A percentile compares a stretch with the other conserved stretches of the same genome.
Evolutionary conservation across 1,140 invertebrate genomes (phyloP).

Genomic region (Sitodiplosis mosellana): DNA sequence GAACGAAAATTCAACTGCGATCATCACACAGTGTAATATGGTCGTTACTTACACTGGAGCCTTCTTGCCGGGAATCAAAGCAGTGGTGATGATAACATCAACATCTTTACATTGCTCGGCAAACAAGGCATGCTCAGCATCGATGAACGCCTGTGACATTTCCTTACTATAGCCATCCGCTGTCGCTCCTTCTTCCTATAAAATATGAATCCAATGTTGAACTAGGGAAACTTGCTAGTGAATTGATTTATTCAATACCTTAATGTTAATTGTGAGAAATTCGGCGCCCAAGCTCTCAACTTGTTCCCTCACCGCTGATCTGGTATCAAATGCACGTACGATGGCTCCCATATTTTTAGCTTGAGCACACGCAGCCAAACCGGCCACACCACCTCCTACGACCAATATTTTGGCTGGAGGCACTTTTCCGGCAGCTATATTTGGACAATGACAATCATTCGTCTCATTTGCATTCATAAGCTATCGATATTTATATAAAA

Average conservation of each 20-base stretch:
- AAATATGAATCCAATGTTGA: constrained; percentile 4
- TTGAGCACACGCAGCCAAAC: constrained; percentile 66
- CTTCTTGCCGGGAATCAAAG: constrained; percentile 73
- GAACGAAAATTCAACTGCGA: too few species aligned
- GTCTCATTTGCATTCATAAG: too few species aligned
- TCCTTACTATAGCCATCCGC: constrained; percentile 75
- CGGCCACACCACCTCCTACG: constrained; percentile 77
- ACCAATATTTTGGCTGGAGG: constrained; percentile 73
- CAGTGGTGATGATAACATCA: constrained; percentile 70
- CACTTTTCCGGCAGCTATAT: constrained; percentile 66
- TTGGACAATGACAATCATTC: too few species aligned
- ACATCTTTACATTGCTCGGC: constrained; percentile 67
- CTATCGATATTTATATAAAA: too few species aligned
- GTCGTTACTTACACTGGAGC: constrained; percentile 37
- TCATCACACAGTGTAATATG: neutral
- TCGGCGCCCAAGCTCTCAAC: constrained; percentile 76
- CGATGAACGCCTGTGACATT: constrained; percentile 77
- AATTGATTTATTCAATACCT: constrained; percentile 28
- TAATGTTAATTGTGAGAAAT: constrained; percentile 58
- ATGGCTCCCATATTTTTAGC: constrained; percentile 80
- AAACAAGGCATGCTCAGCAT: constrained; percentile 72
- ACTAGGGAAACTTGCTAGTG: neutral
- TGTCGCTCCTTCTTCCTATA: constrained; percentile 66
- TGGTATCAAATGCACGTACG: constrained; percentile 72
- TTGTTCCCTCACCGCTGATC: constrained; percentile 74